These are phyloP conservation scores for Sigmodon hispidus DNA, from an alignment of 2,113 vertebrate genomes.

Conservation along the genomic window DNA sequence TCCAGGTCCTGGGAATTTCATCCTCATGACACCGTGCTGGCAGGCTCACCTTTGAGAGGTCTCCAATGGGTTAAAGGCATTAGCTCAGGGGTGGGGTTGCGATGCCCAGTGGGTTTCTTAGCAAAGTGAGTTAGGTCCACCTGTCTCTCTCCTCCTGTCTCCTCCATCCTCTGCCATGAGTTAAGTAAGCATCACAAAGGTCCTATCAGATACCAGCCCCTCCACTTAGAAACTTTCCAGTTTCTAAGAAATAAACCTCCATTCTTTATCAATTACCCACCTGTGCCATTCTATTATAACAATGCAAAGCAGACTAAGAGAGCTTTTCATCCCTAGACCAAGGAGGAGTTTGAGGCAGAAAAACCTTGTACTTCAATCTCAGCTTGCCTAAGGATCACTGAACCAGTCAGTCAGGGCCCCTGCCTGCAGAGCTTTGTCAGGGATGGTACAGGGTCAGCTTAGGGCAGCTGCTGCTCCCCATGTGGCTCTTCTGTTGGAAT, in stretches of 20 bases:
- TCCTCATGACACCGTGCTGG: neutral
- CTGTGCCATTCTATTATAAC: neutral
- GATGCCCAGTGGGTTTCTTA: neutral
- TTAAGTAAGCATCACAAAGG: neutral
- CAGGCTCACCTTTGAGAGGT: neutral
- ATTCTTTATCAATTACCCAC: neutral
- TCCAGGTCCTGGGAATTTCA: neutral
- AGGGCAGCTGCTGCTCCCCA: neutral
- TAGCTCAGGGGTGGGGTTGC: neutral
- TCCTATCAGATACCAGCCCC: neutral
- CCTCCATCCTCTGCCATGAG: neutral
- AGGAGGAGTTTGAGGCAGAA: neutral
- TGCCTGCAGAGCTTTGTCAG: neutral
- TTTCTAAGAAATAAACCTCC: neutral
- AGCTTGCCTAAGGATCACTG: neutral
- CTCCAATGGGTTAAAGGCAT: too few species aligned
- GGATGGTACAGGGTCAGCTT: fast-evolving
- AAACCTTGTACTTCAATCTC: neutral
- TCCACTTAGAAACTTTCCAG: neutral
- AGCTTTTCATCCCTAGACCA: neutral
- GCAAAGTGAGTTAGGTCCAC: neutral
- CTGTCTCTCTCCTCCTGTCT: too few species aligned
- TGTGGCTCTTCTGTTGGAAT: neutral
- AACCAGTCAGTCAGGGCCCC: neutral
- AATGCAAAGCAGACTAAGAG: neutral